phyloP scores from a whole-genome alignment of 2,888 invertebrate species.

The Sesia apiformis region DNA sequence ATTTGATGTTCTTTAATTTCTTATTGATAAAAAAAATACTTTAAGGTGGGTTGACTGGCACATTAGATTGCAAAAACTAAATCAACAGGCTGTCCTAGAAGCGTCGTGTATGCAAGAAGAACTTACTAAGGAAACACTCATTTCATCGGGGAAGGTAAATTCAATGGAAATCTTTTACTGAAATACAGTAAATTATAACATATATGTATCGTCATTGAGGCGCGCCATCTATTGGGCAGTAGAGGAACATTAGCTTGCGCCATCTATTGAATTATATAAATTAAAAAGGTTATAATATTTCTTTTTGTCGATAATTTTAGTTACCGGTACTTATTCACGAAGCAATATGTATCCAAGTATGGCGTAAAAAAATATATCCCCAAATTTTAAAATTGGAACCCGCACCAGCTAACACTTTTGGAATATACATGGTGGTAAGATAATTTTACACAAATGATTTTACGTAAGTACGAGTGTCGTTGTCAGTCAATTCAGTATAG shows the following conservation, averaged over 20 bases:
- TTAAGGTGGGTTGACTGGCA: conserved; percentile 87
- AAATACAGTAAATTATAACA: no score
- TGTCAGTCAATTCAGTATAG: no score
- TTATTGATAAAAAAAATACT: conserved; percentile 6
- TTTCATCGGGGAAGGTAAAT: conserved; percentile 81
- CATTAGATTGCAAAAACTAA: conserved; percentile 86
- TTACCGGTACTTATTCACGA: conserved; percentile 85
- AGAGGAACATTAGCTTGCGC: no score
- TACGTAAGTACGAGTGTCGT: no score
- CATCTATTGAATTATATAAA: no score
- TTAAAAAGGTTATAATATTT: no score
- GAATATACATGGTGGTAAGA: conserved; percentile 83
- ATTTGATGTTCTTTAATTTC: neutral
- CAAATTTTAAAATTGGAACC: conserved; percentile 80
- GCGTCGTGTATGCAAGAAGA: conserved; percentile 86
- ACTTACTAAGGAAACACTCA: conserved; percentile 86
- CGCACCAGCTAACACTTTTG: conserved; percentile 80
- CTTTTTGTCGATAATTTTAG: conserved; percentile 42
- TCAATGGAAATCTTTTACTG: no score
- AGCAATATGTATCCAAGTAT: conserved; percentile 86
- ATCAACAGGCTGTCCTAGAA: conserved; percentile 91
- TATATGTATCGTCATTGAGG: no score
- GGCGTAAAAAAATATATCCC: conserved; percentile 89
- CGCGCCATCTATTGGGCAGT: no score
- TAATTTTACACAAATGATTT: neutral